Conservation (phyloP, 1,140 invertebrate species). For the Berghia stephanieae region DNA sequence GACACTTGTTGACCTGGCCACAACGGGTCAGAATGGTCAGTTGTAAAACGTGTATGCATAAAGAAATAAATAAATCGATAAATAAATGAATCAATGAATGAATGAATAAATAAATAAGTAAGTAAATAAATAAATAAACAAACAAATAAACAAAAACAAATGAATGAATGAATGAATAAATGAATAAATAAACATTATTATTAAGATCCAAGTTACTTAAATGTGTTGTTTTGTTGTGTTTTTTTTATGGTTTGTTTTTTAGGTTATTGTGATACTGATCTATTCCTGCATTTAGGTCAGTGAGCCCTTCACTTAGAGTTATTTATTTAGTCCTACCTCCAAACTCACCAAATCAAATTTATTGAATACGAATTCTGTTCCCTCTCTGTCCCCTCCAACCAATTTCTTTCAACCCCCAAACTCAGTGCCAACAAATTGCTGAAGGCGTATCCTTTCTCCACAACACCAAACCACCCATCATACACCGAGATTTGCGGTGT, state of each 20-base stretch:
- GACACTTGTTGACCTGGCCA: slow-evolving; percentile 49
- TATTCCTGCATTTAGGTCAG: not conserved
- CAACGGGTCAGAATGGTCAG: slow-evolving; percentile 56
- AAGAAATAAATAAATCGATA: too few species aligned
- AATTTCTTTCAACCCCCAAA: too few species aligned
- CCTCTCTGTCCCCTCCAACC: too few species aligned
- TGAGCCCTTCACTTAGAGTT: too few species aligned
- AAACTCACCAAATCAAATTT: not conserved
- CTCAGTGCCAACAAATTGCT: slow-evolving; percentile 57
- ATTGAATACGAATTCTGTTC: not conserved
- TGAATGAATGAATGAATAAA: too few species aligned
- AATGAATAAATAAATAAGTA: too few species aligned
- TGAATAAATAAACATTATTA: too few species aligned
- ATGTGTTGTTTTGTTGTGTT: not conserved
- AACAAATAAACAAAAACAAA: too few species aligned
- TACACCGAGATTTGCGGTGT: slow-evolving; percentile 87
- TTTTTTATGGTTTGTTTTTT: slow-evolving; percentile 13
- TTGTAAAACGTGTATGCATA: too few species aligned
- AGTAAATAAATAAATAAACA: too few species aligned
- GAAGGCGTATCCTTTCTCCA: slow-evolving; percentile 95
- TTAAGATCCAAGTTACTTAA: not conserved
- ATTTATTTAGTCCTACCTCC: not conserved
- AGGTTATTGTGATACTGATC: slow-evolving; percentile 27
- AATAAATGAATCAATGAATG: too few species aligned
- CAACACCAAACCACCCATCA: slow-evolving; percentile 93